Conservation (phyloP, 2,797 vertebrate genomes). For the Acridotheres tristis region DNA sequence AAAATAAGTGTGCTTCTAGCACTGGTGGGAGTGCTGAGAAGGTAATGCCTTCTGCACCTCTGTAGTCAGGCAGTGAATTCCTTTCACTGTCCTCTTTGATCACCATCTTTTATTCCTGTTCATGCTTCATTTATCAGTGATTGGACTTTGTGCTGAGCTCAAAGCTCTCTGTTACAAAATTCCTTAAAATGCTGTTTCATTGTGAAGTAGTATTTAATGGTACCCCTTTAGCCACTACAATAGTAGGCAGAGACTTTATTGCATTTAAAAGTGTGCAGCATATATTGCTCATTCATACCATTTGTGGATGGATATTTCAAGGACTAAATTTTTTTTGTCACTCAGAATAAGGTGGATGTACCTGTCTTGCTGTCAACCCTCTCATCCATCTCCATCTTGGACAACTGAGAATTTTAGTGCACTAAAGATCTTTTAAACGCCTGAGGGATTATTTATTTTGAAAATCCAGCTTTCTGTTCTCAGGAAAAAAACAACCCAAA, state of each 20-base stretch:
- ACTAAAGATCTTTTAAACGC: background rate
- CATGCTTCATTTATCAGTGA: background rate
- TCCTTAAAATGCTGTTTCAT: background rate
- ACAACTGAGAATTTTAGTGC: background rate
- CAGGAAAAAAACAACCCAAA: background rate
- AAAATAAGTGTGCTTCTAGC: background rate
- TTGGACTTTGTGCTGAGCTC: fast-evolving
- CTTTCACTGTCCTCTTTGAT: background rate
- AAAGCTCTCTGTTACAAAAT: background rate
- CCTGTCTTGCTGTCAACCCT: background rate
- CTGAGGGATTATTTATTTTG: background rate
- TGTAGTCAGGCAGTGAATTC: background rate
- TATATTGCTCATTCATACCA: background rate
- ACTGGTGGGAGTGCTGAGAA: background rate
- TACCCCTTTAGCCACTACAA: background rate
- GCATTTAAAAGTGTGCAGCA: background rate
- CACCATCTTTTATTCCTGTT: background rate
- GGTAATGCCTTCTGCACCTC: background rate
- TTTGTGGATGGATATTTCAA: background rate
- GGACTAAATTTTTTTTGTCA: background rate
- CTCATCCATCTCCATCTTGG: background rate
- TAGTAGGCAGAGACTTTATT: background rate
- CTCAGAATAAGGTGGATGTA: background rate
- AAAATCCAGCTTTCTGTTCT: background rate
- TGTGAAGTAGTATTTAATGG: background rate